phyloP scores from a whole-genome alignment of 2,888 invertebrate genomes.

The Lycaena phlaeas region DNA sequence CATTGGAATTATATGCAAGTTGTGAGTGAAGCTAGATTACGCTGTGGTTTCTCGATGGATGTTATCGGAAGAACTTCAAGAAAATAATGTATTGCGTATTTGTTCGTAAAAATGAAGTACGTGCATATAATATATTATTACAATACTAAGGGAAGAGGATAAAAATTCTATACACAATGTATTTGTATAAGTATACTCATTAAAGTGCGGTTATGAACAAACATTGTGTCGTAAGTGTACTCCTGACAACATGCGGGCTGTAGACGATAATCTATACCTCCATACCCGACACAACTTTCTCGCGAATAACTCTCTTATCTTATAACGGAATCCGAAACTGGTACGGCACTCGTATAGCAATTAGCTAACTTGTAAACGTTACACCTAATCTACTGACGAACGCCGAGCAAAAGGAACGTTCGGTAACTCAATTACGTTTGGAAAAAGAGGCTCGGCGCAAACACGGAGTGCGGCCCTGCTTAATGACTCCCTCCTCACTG shows the following conservation, averaged over 20 bases:
- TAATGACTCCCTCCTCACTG: conserved; percentile 59
- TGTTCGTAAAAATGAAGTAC: no score
- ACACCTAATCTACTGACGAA: conserved; percentile 10
- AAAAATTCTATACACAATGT: no score
- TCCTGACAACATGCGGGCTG: conserved; percentile 34
- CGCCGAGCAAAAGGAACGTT: conserved; percentile 12
- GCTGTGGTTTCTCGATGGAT: no score
- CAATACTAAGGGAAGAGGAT: no score
- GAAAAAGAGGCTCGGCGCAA: conserved; percentile 4
- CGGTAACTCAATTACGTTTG: conserved; percentile 1
- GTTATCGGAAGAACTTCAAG: no score
- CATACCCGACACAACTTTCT: conserved; percentile 40
- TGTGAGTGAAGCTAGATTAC: no score
- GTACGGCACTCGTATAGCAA: background rate
- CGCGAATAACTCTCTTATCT: conserved; percentile 40
- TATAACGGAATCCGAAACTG: conserved; percentile 23
- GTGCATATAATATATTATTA: no score
- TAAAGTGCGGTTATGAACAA: conserved; percentile 14
- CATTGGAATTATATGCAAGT: no score
- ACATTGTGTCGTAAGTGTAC: conserved; percentile 26
- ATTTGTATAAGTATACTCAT: no score
- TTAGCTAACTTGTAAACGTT: background rate
- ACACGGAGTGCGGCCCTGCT: conserved; percentile 39
- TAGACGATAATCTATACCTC: conserved; percentile 30
- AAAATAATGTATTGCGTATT: no score